Percentiles rank a stretch among this genome's conserved stretches.
Evolutionary conservation across 2,888 invertebrate species (phyloP).

Genomic region (Atherix ibis): DNA sequence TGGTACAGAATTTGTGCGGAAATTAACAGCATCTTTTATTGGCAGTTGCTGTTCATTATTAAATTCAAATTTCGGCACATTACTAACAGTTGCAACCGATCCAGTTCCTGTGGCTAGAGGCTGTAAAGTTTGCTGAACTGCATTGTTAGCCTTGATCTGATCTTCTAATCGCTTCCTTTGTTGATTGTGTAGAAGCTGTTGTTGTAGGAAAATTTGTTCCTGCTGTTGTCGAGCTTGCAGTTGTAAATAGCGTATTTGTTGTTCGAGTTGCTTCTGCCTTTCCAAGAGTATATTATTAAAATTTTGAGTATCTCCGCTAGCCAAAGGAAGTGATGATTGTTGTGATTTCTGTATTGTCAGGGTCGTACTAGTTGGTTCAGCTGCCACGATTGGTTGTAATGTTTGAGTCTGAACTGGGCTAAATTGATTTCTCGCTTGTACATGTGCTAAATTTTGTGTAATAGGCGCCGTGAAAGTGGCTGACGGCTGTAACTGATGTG

Average conservation of each 20-base stretch:
- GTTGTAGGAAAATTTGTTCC: slow-evolving; percentile 47
- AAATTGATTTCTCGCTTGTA: not conserved
- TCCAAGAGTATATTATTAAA: slow-evolving; percentile 25
- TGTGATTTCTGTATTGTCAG: not conserved
- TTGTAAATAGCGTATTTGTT: slow-evolving; percentile 49
- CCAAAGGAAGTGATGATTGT: slow-evolving; percentile 4
- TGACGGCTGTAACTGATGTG: slow-evolving; percentile 18
- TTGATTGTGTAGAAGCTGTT: slow-evolving; percentile 44
- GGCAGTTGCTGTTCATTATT: slow-evolving; percentile 40
- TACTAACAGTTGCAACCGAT: slow-evolving; percentile 23
- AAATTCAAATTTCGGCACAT: slow-evolving; percentile 19
- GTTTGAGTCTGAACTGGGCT: slow-evolving; percentile 33
- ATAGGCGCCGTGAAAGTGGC: no score
- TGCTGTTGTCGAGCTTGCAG: slow-evolving; percentile 54
- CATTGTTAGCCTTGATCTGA: slow-evolving; percentile 15
- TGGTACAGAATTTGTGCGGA: slow-evolving; percentile 16
- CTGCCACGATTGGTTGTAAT: slow-evolving; percentile 19
- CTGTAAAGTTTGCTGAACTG: slow-evolving; percentile 17
- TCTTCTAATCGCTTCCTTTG: slow-evolving; percentile 21
- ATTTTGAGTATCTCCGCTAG: slow-evolving; percentile 10
- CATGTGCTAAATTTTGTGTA: no score
- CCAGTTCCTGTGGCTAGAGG: slow-evolving; percentile 9
- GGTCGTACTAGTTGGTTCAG: slow-evolving; percentile 16
- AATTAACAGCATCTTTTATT: slow-evolving; percentile 39
- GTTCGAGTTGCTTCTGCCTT: slow-evolving; percentile 52